phyloP scores from a whole-genome alignment of 2,888 invertebrate species.

The Phanerotoma sp. region DNA sequence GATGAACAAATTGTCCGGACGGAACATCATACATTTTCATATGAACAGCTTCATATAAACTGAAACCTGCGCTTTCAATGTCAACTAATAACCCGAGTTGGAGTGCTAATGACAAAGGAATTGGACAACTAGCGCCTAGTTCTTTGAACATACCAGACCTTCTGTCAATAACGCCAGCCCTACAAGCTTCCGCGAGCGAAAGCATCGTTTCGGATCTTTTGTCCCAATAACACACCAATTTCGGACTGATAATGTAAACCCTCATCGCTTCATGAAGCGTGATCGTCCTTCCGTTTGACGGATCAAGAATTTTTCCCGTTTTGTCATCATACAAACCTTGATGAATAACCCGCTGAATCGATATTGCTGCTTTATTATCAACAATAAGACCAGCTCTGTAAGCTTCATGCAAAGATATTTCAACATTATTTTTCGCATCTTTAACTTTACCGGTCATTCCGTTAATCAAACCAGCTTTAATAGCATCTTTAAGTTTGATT shows the following conservation, averaged over 20 bases:
- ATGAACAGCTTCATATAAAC: slow-evolving; percentile 74
- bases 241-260: slow-evolving; percentile 76
- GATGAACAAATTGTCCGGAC: slow-evolving; percentile 72
- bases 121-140: slow-evolving; percentile 66
- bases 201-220: slow-evolving; percentile 71
- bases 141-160: slow-evolving; percentile 77
- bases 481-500: slow-evolving; percentile 76
- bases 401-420: slow-evolving; percentile 74
- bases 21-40: slow-evolving; percentile 76
- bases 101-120: slow-evolving; percentile 74
- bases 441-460: slow-evolving; percentile 71
- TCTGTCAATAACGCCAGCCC: slow-evolving; percentile 78
- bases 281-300: slow-evolving; percentile 73
- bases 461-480: slow-evolving; percentile 74
- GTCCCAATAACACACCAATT: slow-evolving; percentile 79
- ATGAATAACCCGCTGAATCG: slow-evolving; percentile 81
- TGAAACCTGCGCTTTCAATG: slow-evolving; percentile 80
- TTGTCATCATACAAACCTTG: slow-evolving; percentile 82
- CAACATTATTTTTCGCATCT: slow-evolving; percentile 67
- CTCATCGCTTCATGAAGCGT: slow-evolving; percentile 84
- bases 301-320: slow-evolving; percentile 81
- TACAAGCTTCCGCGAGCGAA: slow-evolving; percentile 77
- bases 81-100: slow-evolving; percentile 80
- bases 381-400: slow-evolving; percentile 77
- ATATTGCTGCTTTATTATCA: slow-evolving; percentile 79